Evolutionary conservation across 2,797 vertebrate species (phyloP), one percentile per base, ranked within the genome.

Genomic region (Cetoscarus ocellatus): DNA sequence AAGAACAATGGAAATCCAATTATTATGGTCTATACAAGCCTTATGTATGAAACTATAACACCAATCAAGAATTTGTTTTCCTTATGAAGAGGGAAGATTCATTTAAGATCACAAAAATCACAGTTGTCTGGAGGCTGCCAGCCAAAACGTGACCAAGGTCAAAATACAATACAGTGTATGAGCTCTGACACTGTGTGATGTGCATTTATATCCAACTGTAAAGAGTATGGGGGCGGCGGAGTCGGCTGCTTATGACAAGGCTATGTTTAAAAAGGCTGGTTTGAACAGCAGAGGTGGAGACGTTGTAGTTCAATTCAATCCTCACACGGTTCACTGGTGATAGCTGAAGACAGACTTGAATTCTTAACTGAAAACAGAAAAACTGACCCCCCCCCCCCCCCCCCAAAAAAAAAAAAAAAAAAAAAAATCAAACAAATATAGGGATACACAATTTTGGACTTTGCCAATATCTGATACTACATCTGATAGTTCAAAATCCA

Each of bases 251-350:
- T 10, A 44, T 19, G 15, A 38, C 7, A 64, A 50, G 35, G n/a
- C 49, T 64, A 36, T 10, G 19, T 35, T 60, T 42, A 14, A 38
- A 49, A 43, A 67, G 18, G 10, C 35, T 61, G 42, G 18, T 61
- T 15, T 10, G 19, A 50, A 19, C 13, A 51, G 48, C 19, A 5
- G 8, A 58, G 47, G 48, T 47, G n/a, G 17, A 59, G 40, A 59
- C 38, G 8, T 7, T 13, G 10, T 36, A n/a, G 27, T 44, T 15
- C 8, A 14, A 8, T 38, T 15, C 19, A 55, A 36, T 6, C 12
- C 27, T 14, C 39, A 39, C 17, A 45, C 44, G 38, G 19, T 17
- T n/a, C 43, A 42, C 18, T 5, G 38, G 57, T 5, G 6, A 15
- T 5, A 39, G 6, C 38, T 39, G 7, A 7, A 39, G 40, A 3